Percentiles rank a stretch among this genome's conserved stretches.
Evolutionary conservation across 2,113 vertebrate species (phyloP).

Genomic region (Mus pahari): DNA sequence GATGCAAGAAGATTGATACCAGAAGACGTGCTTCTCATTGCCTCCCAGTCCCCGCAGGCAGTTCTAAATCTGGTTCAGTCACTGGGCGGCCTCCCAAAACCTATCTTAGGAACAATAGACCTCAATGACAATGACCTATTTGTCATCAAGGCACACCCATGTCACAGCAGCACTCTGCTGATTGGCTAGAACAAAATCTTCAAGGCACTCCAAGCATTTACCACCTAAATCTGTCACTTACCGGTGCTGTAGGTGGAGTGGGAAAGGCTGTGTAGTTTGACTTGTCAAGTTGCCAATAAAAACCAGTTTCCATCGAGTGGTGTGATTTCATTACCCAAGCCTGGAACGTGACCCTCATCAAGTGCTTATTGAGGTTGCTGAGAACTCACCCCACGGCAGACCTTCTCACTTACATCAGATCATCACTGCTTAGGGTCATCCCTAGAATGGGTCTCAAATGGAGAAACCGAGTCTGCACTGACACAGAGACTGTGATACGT

Average conservation of each 20-base stretch:
- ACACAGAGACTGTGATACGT: neutral
- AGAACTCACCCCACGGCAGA: neutral
- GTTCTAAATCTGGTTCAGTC: neutral
- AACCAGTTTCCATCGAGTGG: constrained; percentile 51
- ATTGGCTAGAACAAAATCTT: neutral
- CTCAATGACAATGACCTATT: constrained; percentile 52
- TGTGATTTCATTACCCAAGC: neutral
- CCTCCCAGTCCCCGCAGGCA: neutral
- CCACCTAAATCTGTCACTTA: constrained; percentile 48
- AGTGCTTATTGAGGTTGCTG: constrained; percentile 16
- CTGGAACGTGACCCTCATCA: constrained; percentile 7
- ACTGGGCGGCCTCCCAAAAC: neutral
- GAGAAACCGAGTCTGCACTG: neutral
- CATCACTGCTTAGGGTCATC: neutral
- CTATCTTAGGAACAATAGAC: constrained; percentile 44
- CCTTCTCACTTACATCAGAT: neutral
- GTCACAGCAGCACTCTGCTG: neutral
- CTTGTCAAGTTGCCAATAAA: constrained; percentile 49
- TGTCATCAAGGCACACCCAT: constrained; percentile 48
- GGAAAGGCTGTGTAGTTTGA: neutral
- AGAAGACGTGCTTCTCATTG: constrained; percentile 11
- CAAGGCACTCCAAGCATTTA: constrained; percentile 56
- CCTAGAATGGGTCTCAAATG: neutral
- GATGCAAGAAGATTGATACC: neutral
- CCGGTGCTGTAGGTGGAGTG: constrained; percentile 8